These are phyloP conservation scores for Leucoptera coffeella DNA, from an alignment of 2,888 invertebrate species.

Conservation along the genomic window DNA sequence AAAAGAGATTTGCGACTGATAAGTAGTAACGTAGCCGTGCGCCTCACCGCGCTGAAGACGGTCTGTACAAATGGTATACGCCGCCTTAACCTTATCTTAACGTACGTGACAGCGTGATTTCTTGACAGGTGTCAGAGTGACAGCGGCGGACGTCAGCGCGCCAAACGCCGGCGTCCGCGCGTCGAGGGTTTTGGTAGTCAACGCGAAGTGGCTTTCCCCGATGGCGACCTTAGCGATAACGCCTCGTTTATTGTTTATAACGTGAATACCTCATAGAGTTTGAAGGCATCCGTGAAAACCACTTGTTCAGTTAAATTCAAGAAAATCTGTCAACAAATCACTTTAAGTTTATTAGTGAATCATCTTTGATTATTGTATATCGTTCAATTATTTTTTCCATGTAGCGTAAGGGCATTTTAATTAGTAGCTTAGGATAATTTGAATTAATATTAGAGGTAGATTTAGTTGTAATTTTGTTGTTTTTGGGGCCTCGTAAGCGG, in stretches of 20 bases:
- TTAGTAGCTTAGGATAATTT: slow-evolving; percentile 44
- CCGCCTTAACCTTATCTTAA: slow-evolving; percentile 47
- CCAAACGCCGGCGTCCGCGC: not conserved
- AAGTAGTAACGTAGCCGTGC: slow-evolving; percentile 31
- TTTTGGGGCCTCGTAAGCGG: no score
- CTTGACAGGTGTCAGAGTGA: no score
- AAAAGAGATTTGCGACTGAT: slow-evolving; percentile 48
- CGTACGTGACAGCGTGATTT: no score
- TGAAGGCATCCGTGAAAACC: no score
- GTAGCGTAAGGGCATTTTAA: slow-evolving; percentile 47
- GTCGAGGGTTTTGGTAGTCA: no score
- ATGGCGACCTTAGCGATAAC: no score
- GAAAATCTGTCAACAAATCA: slow-evolving; percentile 20
- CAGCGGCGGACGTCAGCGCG: not conserved
- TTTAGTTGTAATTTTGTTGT: no score
- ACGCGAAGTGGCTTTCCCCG: no score
- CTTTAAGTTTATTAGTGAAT: slow-evolving; percentile 44
- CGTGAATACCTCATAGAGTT: no score
- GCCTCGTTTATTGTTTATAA: no score
- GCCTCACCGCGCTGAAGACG: slow-evolving; percentile 20
- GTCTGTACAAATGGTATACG: slow-evolving; percentile 49
- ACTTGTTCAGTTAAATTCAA: no score
- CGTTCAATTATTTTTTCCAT: slow-evolving; percentile 45
- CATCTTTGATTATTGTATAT: slow-evolving; percentile 51
- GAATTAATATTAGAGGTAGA: slow-evolving; percentile 42